These are phyloP conservation scores for Sphaerophoria taeniata DNA, from an alignment of 2,888 invertebrate species.

Conservation along the genomic window DNA sequence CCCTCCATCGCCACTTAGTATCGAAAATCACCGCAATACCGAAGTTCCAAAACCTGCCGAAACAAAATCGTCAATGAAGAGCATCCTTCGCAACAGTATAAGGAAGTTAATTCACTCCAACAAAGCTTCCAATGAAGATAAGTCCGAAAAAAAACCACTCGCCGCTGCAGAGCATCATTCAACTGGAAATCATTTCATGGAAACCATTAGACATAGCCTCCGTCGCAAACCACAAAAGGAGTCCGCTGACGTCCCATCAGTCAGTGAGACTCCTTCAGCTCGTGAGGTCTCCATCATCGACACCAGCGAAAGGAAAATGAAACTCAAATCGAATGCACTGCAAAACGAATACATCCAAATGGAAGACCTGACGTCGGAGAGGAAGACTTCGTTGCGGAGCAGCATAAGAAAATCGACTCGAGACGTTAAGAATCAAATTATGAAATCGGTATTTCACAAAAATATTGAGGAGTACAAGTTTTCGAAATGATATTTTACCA, in stretches of 20 bases:
- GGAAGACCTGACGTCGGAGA: constrained; percentile 79
- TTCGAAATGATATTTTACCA: constrained; percentile 75
- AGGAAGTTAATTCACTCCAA: constrained; percentile 79
- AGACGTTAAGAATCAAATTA: constrained; percentile 80
- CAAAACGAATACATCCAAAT: constrained; percentile 79
- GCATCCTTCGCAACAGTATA: constrained; percentile 81
- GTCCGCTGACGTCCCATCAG: not conserved
- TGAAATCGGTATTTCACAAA: constrained; percentile 81
- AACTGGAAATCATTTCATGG: constrained; percentile 75
- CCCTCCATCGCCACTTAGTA: constrained; percentile 19
- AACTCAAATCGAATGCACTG: constrained; percentile 77
- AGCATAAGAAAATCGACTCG: constrained; percentile 80
- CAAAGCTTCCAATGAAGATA: constrained; percentile 56
- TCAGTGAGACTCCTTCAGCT: constrained; percentile 26
- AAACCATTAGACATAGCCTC: constrained; percentile 80
- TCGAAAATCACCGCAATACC: constrained; percentile 75
- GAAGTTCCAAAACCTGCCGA: constrained; percentile 77
- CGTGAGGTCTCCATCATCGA: constrained; percentile 81
- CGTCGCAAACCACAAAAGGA: constrained; percentile 78
- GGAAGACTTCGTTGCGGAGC: constrained; percentile 79
- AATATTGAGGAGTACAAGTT: constrained; percentile 80
- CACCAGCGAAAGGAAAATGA: constrained; percentile 79
- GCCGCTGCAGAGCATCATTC: constrained; percentile 57
- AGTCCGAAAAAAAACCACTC: constrained; percentile 37
- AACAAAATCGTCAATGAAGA: constrained; percentile 76